These are phyloP conservation scores for Asarcornis scutulata DNA, from an alignment of 2,113 vertebrate species.

Conservation along the genomic window DNA sequence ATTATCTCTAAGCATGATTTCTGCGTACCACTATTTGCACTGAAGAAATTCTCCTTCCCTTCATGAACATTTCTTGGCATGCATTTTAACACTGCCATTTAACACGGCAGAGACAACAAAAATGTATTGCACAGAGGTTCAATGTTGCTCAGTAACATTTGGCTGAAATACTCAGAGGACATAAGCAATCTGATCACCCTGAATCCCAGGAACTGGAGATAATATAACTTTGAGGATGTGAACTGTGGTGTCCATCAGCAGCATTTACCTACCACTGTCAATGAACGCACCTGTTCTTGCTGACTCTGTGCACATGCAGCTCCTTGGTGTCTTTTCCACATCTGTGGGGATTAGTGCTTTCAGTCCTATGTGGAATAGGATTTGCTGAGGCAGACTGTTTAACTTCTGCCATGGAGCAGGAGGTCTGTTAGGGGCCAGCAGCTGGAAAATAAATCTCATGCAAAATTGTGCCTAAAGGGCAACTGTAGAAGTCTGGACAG, in stretches of 20 bases:
- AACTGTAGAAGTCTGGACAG: background rate
- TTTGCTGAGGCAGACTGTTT: background rate
- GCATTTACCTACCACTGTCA: background rate
- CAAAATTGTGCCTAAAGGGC: background rate
- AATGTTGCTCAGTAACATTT: background rate
- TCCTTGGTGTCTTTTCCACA: background rate
- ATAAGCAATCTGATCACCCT: background rate
- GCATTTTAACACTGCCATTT: background rate
- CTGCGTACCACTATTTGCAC: background rate
- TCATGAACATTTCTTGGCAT: background rate
- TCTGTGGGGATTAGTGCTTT: background rate
- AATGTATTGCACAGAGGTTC: background rate
- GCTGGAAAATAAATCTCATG: background rate
- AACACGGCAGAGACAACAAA: background rate
- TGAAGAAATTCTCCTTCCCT: background rate
- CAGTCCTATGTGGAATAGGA: no score
- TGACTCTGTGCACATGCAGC: background rate
- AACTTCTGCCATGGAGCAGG: background rate
- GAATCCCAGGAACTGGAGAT: background rate
- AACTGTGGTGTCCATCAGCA: background rate
- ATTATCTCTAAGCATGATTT: background rate
- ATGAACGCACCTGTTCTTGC: background rate
- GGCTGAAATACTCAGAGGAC: background rate
- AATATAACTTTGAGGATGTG: background rate
- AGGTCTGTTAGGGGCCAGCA: background rate